These are phyloP conservation scores for Eubasilissa splendida DNA, from an alignment of 2,888 invertebrate species.

Conservation along the genomic window DNA sequence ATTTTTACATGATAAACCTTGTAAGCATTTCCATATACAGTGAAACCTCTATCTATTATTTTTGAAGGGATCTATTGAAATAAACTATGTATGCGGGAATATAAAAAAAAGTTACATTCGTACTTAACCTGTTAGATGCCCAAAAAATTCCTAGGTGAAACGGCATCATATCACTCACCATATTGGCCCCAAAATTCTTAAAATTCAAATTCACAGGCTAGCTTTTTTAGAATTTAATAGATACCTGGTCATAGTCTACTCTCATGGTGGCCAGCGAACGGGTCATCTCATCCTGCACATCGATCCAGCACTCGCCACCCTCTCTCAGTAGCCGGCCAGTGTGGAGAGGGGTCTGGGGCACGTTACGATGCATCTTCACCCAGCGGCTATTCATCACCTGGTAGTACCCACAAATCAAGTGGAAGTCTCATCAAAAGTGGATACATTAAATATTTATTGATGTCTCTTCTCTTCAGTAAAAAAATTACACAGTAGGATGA, in stretches of 20 bases:
- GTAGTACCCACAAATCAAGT: not conserved
- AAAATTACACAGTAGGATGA: too few relatives aligned
- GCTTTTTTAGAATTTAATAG: not conserved
- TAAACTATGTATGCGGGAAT: too few relatives aligned
- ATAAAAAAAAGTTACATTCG: too few relatives aligned
- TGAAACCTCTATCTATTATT: too few relatives aligned
- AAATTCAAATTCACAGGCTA: not conserved
- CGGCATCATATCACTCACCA: too few relatives aligned
- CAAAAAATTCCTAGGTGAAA: too few relatives aligned
- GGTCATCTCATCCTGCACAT: slow-evolving; percentile 99
- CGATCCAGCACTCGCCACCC: slow-evolving; percentile 94
- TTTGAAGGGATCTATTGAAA: too few relatives aligned
- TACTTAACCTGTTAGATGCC: too few relatives aligned
- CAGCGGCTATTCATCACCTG: slow-evolving; percentile 71
- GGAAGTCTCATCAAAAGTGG: not conserved
- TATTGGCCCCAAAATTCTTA: not conserved
- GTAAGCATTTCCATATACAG: too few relatives aligned
- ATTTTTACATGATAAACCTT: too few relatives aligned
- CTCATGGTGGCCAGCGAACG: slow-evolving; percentile 97
- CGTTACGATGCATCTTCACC: slow-evolving; percentile 81
- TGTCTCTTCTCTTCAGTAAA: too few relatives aligned
- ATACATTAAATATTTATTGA: too few relatives aligned
- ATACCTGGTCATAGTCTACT: slow-evolving; percentile 94
- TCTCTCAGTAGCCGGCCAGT: slow-evolving; percentile 92
- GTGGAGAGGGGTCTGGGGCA: slow-evolving; percentile 95